Percentiles rank a stretch among this genome's conserved stretches.
These are phyloP conservation scores for Pomatostomus ruficeps DNA, from an alignment of 2,113 vertebrate genomes.

Conservation along the genomic window DNA sequence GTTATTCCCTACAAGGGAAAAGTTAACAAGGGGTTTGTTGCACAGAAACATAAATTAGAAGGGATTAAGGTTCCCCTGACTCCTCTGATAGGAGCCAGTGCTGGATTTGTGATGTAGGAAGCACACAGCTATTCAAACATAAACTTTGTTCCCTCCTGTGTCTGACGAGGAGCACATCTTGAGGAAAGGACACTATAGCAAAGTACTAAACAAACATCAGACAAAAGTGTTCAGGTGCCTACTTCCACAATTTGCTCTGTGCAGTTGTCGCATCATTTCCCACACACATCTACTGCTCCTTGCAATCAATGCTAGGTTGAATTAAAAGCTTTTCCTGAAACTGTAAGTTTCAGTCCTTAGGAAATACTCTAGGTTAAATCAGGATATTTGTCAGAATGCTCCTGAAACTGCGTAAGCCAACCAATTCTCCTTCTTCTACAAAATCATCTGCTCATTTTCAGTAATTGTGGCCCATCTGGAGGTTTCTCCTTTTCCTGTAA, in stretches of 20 bases:
- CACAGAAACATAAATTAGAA: neutral
- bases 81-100: neutral
- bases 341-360: neutral
- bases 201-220: neutral
- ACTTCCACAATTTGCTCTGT: fast-evolving
- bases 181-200: neutral
- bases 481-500: neutral
- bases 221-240: neutral
- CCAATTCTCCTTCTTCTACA: neutral
- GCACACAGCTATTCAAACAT: neutral
- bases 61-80: neutral
- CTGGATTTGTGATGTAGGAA: neutral
- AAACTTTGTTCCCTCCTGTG: neutral
- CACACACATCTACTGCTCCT: neutral
- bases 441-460: neutral
- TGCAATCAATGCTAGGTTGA: neutral
- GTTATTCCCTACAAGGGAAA: neutral
- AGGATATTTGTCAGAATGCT: neutral
- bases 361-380: neutral
- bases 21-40: neutral
- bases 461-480: neutral
- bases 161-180: neutral
- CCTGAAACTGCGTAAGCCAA: neutral
- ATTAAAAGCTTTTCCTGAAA: neutral
- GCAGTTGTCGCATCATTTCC: neutral